Base-by-base conservation (phyloP, 53 echinoderm and acorn worm species). In the Zoroaster sp. region DNA sequence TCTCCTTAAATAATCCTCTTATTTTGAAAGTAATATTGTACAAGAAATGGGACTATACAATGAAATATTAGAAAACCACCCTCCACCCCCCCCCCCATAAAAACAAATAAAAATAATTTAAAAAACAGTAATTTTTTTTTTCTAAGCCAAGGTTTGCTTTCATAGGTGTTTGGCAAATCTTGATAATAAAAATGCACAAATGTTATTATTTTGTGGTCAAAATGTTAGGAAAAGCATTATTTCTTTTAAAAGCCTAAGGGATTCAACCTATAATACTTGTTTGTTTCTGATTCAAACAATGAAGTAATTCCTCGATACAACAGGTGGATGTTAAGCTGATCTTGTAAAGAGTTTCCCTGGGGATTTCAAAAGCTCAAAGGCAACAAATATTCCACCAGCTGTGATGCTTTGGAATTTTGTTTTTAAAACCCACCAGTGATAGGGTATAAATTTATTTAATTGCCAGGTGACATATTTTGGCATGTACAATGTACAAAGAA, bases 361-460 rank as follows among this genome's bases (percentile, higher is more conserved):
- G 43, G 25, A 12, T 25, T 28, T 25, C 0, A 59, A 47, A 47
- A 17, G 9, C 12, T 36, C 12, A 10, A 12, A 51, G 34, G 52
- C 52, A 32, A 52, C 51, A 65, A 80, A 65, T 80, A 65, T 36
- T 80, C 80, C 80, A 59, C 39, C 5, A 40, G 41, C 65, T 9
- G 32, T 40, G 21, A 39, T 36, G 10, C 30, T 20, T 11, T 7
- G 80, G 80, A 65, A 80, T 80, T 63, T 80, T 80, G 65, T 80
- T 80, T 63, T 80, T 59, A 17, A 70, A 35, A 70, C 32, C 11
- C 15, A 18, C 70, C 17, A 18, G 32, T 34, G 32, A 59, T 59
- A 11, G 63, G 63, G 28, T n/a, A 11, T 59, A 59, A 21, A 59
- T 59, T 59, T 28, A n/a, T 28, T 5, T 25, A 59, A 59, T 8